A percentile compares a stretch with the other conserved stretches of the same genome.
Evolutionary conservation across 2,888 invertebrate genomes (phyloP).

Genomic region (Fabriciana adippe): DNA sequence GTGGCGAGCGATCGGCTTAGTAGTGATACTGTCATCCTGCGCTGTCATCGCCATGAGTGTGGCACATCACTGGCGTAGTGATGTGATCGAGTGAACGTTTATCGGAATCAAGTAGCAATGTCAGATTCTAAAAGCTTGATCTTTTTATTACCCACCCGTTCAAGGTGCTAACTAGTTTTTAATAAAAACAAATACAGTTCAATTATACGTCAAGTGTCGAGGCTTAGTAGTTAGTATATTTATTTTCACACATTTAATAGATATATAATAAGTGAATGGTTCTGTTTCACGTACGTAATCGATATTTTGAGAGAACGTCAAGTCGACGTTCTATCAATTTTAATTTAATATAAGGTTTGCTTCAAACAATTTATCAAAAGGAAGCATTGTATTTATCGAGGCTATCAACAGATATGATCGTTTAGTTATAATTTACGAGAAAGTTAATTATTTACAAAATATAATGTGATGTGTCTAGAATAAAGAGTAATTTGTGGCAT

Average conservation of each 20-base stretch:
- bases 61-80: constrained; percentile 45
- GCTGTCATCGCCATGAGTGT: constrained; percentile 41
- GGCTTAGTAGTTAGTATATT: constrained; percentile 29
- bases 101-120: constrained; percentile 52
- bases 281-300: constrained; percentile 11
- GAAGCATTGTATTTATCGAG: not conserved
- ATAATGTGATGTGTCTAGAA: constrained; percentile 43
- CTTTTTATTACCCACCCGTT: constrained; percentile 59
- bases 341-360: constrained; percentile 8
- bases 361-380: constrained; percentile 4
- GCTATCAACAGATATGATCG: constrained; percentile 1
- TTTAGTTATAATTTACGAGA: constrained; percentile 1
- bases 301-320: constrained; percentile 9
- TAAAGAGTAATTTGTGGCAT: constrained; percentile 61
- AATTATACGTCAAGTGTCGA: constrained; percentile 41
- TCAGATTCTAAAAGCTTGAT: constrained; percentile 57
- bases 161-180: constrained; percentile 46
- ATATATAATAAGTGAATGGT: constrained; percentile 27
- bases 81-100: constrained; percentile 48
- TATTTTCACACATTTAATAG: constrained; percentile 32
- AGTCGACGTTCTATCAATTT: constrained; percentile 27
- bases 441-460: constrained; percentile 5
- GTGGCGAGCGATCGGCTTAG: constrained; percentile 65
- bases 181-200: constrained; percentile 43
- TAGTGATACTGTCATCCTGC: constrained; percentile 67